phyloP scores from a whole-genome alignment of 1,140 invertebrate genomes.

The Epicauta chinensis region DNA sequence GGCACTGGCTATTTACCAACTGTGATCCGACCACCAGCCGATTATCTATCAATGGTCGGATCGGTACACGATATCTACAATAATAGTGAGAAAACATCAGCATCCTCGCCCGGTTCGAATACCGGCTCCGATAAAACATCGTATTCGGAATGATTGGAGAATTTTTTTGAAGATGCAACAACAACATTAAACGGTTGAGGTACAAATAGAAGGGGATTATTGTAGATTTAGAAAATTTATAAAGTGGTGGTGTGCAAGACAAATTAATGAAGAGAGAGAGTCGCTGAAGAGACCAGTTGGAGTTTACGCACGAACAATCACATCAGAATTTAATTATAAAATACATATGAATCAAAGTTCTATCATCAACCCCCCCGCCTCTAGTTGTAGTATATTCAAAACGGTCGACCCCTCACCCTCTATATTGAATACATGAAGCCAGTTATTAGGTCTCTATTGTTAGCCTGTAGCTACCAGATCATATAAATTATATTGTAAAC shows the following conservation, averaged over 20 bases:
- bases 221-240: neutral
- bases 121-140: constrained; percentile 44
- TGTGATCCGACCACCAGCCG: constrained; percentile 58
- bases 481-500: constrained; percentile 43
- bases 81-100: constrained; percentile 42
- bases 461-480: constrained; percentile 42
- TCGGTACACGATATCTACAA: constrained; percentile 39
- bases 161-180: too few relatives aligned
- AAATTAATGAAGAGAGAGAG: neutral
- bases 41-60: constrained; percentile 35
- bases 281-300: constrained; percentile 5
- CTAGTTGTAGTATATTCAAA: constrained; percentile 12
- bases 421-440: constrained; percentile 41
- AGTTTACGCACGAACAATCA: constrained; percentile 38
- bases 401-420: constrained; percentile 18
- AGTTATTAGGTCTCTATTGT: constrained; percentile 42
- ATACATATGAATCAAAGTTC: constrained; percentile 41
- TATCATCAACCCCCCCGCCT: constrained; percentile 16
- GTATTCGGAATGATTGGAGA: constrained; percentile 48
- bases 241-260: too few relatives aligned
- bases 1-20: constrained; percentile 74
- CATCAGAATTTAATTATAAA: constrained; percentile 44
- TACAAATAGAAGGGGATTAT: neutral
- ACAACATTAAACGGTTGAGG: too few relatives aligned
- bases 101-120: constrained; percentile 44